Percentiles rank a stretch among this genome's conserved stretches.
Evolutionary conservation across 1,140 invertebrate genomes (phyloP).

Genomic region (Kradibia gibbosae): DNA sequence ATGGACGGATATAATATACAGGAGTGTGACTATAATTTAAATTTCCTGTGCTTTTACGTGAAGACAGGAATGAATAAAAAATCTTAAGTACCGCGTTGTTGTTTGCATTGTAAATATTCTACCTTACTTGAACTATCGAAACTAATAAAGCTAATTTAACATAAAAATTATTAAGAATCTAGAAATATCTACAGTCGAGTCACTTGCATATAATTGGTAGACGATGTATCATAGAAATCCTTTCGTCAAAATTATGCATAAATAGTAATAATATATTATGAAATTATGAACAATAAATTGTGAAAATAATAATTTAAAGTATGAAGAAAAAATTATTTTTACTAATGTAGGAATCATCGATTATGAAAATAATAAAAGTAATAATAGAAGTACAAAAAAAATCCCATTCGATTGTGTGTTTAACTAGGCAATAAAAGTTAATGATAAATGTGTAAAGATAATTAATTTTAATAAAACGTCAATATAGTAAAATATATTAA

Average conservation of each 20-base stretch:
- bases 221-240: background rate
- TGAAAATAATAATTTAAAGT: background rate
- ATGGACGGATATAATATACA: constrained; percentile 16
- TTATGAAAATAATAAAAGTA: too few relatives aligned
- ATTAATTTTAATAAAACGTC: too few relatives aligned
- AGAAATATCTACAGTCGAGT: background rate
- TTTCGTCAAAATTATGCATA: background rate
- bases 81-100: background rate
- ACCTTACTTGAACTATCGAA: background rate
- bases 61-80: background rate
- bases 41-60: background rate
- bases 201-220: background rate
- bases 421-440: too few relatives aligned
- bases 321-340: background rate
- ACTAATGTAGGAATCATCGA: too few relatives aligned
- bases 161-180: background rate
- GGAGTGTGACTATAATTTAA: constrained; percentile 19
- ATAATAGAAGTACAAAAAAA: too few relatives aligned
- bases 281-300: background rate
- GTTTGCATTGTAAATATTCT: background rate
- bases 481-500: too few relatives aligned
- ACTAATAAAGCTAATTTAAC: background rate
- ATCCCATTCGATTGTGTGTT: too few relatives aligned
- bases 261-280: background rate
- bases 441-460: too few relatives aligned